phyloP scores from a whole-genome alignment of 2,888 invertebrate species.

The Acanthacorydalis orientalis region DNA sequence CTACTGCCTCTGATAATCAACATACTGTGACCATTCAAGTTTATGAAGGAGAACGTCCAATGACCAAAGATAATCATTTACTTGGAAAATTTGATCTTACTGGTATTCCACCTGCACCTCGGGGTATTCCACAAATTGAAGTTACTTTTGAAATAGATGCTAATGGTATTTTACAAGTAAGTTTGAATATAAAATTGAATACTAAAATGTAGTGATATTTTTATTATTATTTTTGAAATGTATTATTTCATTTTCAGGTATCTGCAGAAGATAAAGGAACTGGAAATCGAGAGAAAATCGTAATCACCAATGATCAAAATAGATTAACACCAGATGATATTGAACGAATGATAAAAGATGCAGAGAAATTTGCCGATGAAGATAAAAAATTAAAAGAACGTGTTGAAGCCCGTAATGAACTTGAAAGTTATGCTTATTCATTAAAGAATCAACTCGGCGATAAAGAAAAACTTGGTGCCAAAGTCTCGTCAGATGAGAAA shows the following conservation, averaged over 20 bases:
- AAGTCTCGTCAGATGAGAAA: conserved; percentile 78
- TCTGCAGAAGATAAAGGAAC: conserved; percentile 99
- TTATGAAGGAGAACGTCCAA: conserved; percentile 97
- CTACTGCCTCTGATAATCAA: conserved; percentile 97
- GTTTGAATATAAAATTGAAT: no score
- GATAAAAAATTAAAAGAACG: conserved; percentile 93
- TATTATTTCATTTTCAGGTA: conserved; percentile 38
- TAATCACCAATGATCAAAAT: conserved; percentile 97
- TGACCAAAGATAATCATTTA: conserved; percentile 99
- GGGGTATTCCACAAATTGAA: conserved; percentile 88
- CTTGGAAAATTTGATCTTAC: conserved; percentile 97
- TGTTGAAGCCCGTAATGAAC: conserved; percentile 90
- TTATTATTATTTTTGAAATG: no score
- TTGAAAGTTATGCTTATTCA: conserved; percentile 94
- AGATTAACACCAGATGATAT: conserved; percentile 95
- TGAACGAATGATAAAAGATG: conserved; percentile 97
- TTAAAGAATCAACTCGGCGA: conserved; percentile 93
- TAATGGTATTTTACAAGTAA: conserved; percentile 70
- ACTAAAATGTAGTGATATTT: no score
- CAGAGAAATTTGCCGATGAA: conserved; percentile 97
- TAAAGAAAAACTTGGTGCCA: conserved; percentile 93
- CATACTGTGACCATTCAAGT: conserved; percentile 98
- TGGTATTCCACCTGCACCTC: conserved; percentile 87
- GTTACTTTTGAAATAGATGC: conserved; percentile 91
- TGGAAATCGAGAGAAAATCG: conserved; percentile 96